Evolutionary conservation across 2,888 invertebrate species (phyloP).

Genomic region (Palloptera scutellata): DNA sequence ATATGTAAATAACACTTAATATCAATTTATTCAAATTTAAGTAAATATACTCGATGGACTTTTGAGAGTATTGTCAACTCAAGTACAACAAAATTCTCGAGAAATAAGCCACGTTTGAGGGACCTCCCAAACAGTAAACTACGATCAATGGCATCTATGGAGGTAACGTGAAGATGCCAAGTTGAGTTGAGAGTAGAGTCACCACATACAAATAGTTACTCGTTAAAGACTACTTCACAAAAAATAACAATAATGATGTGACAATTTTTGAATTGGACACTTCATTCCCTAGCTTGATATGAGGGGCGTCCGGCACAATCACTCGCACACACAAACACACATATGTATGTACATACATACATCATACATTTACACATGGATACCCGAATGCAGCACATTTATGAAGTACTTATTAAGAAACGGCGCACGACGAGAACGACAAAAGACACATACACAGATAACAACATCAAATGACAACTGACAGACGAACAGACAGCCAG

Average conservation of each 20-base stretch:
- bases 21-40: constrained; percentile 2
- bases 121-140: constrained; percentile 29
- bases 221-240: constrained; percentile 29
- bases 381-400: too few relatives aligned
- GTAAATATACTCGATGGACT: constrained; percentile 7
- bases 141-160: not conserved
- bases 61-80: constrained; percentile 30
- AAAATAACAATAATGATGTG: constrained; percentile 59
- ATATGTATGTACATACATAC: not conserved
- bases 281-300: constrained; percentile 17
- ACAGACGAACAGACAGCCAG: constrained; percentile 5
- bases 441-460: constrained; percentile 25
- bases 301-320: constrained; percentile 21
- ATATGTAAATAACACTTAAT: constrained; percentile 2
- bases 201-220: not conserved
- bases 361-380: too few relatives aligned
- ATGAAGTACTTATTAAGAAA: constrained; percentile 19
- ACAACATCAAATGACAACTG: constrained; percentile 26
- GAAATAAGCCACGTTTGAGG: constrained; percentile 10
- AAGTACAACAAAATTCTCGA: constrained; percentile 27
- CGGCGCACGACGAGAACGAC: constrained; percentile 24
- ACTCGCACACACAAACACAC: constrained; percentile 24
- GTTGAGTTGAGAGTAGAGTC: too few relatives aligned
- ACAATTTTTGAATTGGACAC: constrained; percentile 49
- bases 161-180: not conserved